These are phyloP conservation scores for Hypsopygia costalis DNA, from an alignment of 2,888 invertebrate genomes.

Conservation along the genomic window DNA sequence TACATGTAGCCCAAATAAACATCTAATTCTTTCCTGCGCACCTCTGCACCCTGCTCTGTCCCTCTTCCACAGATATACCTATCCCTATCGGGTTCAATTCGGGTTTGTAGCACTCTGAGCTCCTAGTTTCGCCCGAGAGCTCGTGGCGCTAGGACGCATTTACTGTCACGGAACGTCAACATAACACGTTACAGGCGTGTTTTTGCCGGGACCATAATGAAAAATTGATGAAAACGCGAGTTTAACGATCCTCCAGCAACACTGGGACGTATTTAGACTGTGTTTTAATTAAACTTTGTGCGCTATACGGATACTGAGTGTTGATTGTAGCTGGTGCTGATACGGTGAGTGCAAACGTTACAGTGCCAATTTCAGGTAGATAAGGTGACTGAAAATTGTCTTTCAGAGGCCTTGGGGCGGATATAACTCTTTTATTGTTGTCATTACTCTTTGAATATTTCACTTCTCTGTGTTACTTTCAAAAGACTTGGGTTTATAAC, in stretches of 20 bases:
- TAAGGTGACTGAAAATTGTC: slow-evolving; percentile 28
- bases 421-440: slow-evolving; percentile 10
- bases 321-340: slow-evolving; percentile 39
- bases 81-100: slow-evolving; percentile 52
- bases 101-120: slow-evolving; percentile 44
- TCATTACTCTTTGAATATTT: not conserved
- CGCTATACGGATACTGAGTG: slow-evolving; percentile 40
- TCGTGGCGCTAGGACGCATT: slow-evolving; percentile 45
- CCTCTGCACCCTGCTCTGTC: slow-evolving; percentile 63
- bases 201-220: slow-evolving; percentile 63
- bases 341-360: slow-evolving; percentile 52
- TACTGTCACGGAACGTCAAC: slow-evolving; percentile 13
- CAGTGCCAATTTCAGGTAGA: slow-evolving; percentile 55
- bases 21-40: slow-evolving; percentile 78
- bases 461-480: not conserved
- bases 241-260: slow-evolving; percentile 35
- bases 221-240: slow-evolving; percentile 55
- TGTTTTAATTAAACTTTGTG: slow-evolving; percentile 45
- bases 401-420: slow-evolving; percentile 5
- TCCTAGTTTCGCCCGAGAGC: slow-evolving; percentile 67
- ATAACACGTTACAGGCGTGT: slow-evolving; percentile 50
- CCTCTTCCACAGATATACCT: slow-evolving; percentile 32
- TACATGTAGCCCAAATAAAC: slow-evolving; percentile 74
- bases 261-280: slow-evolving; percentile 32
- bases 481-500: not conserved